Percentiles rank a stretch among this genome's conserved stretches.
These are phyloP conservation scores for Lycia hirtaria DNA, from an alignment of 2,888 invertebrate genomes.

Conservation along the genomic window DNA sequence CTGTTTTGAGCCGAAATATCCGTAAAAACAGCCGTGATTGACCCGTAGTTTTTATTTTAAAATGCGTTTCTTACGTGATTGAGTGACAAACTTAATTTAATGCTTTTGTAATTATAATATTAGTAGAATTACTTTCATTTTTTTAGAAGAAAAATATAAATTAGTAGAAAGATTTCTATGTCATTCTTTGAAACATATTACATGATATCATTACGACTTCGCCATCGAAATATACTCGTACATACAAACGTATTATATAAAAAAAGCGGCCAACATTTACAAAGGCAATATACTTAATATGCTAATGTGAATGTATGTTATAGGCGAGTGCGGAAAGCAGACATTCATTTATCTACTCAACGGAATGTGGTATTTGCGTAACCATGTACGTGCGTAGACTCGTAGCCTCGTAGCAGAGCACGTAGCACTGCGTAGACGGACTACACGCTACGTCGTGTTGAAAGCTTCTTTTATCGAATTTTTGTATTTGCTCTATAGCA, in stretches of 20 bases:
- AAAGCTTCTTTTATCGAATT: conserved; percentile 8
- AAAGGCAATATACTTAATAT: conserved; percentile 22
- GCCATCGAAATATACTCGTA: background rate
- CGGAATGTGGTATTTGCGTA: conserved; percentile 54
- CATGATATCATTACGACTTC: background rate
- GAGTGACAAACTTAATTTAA: too few relatives aligned
- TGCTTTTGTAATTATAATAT: too few relatives aligned
- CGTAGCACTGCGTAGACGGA: conserved; percentile 48
- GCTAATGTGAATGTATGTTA: conserved; percentile 31
- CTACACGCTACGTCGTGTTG: conserved; percentile 1
- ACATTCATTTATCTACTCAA: conserved; percentile 54
- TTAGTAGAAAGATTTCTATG: too few relatives aligned
- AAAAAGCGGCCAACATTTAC: conserved; percentile 13
- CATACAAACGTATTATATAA: conserved; percentile 1
- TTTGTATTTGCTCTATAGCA: background rate
- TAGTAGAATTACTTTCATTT: too few relatives aligned
- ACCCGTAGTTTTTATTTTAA: too few relatives aligned
- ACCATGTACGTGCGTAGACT: conserved; percentile 60
- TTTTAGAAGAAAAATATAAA: too few relatives aligned
- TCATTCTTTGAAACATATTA: background rate
- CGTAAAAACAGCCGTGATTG: too few relatives aligned
- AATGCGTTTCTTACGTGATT: too few relatives aligned
- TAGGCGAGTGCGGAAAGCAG: conserved; percentile 34
- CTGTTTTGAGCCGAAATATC: too few relatives aligned
- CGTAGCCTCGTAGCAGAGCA: conserved; percentile 52